Evolutionary conservation across 2,888 invertebrate genomes (phyloP).

Genomic region (Stomorhina lunata): DNA sequence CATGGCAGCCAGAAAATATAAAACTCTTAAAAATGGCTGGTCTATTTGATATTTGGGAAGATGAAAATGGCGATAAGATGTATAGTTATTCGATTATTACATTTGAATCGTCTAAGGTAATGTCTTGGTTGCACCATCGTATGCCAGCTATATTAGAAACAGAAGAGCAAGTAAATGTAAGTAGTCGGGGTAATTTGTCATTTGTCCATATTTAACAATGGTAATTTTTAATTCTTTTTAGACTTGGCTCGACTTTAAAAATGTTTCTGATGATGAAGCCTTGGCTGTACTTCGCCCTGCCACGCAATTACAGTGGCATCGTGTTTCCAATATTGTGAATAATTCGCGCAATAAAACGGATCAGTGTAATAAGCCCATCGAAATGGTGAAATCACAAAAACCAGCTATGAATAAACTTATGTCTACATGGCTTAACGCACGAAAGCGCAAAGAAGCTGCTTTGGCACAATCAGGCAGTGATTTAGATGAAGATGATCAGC

Average conservation of each 20-base stretch:
- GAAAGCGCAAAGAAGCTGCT: constrained; percentile 51
- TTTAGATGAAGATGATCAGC: constrained; percentile 14
- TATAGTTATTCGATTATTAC: constrained; percentile 90
- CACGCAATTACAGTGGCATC: constrained; percentile 83
- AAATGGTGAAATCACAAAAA: constrained; percentile 66
- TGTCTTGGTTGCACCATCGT: constrained; percentile 89
- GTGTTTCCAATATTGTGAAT: constrained; percentile 86
- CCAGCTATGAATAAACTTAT: constrained; percentile 72
- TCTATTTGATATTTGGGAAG: constrained; percentile 86
- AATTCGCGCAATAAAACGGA: constrained; percentile 85
- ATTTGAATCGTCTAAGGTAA: constrained; percentile 85
- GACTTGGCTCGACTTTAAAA: constrained; percentile 85
- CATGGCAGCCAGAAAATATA: constrained; percentile 82
- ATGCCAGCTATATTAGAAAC: constrained; percentile 89
- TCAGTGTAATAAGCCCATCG: constrained; percentile 82
- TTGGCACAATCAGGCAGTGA: constrained; percentile 50
- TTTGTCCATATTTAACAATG: background rate
- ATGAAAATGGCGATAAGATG: constrained; percentile 82
- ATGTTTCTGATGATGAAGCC: constrained; percentile 81
- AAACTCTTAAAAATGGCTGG: constrained; percentile 88
- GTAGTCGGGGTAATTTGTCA: constrained; percentile 58
- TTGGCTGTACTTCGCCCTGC: constrained; percentile 81
- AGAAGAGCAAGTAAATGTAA: constrained; percentile 84
- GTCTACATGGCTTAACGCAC: constrained; percentile 73
- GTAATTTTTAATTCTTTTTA: constrained; percentile 72